These are phyloP conservation scores for Bradypodion pumilum DNA, from an alignment of 2,797 vertebrate genomes.

Conservation along the genomic window DNA sequence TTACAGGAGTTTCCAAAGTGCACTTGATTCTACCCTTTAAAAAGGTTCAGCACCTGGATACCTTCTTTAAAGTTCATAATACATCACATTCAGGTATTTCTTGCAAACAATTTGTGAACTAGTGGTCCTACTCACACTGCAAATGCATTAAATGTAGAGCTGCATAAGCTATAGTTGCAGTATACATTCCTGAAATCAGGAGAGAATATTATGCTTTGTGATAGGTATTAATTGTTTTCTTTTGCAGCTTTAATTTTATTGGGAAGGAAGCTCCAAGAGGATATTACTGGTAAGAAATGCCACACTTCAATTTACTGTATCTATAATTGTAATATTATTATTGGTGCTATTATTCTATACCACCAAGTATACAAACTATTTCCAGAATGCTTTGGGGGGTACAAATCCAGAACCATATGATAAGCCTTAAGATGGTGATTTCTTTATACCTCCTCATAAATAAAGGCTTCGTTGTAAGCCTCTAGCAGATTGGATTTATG, in stretches of 20 bases:
- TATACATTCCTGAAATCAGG: constrained; percentile 49
- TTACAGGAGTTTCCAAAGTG: too few species aligned
- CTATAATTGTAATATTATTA: constrained; percentile 29
- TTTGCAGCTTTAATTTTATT: constrained; percentile 59
- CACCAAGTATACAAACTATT: constrained; percentile 62
- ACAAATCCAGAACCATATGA: constrained; percentile 70
- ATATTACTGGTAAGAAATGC: constrained; percentile 59
- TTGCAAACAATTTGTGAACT: neutral
- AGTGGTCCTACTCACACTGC: neutral
- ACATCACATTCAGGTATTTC: neutral
- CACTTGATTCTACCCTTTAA: too few species aligned
- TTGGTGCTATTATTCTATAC: constrained; percentile 51
- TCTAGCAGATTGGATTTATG: constrained; percentile 73
- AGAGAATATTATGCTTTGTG: constrained; percentile 43
- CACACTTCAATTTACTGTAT: constrained; percentile 59
- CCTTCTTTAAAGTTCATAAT: too few species aligned
- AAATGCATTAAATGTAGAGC: neutral
- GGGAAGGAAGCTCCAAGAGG: constrained; percentile 45
- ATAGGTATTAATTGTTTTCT: constrained; percentile 53
- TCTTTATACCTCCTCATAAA: constrained; percentile 66
- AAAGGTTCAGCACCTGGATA: too few species aligned
- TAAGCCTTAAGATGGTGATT: constrained; percentile 73
- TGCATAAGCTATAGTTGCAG: constrained; percentile 22
- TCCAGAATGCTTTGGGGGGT: constrained; percentile 60
- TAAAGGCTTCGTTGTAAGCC: constrained; percentile 75